phyloP scores from a whole-genome alignment of 2,888 invertebrate genomes.

The Willowsia nigromaculata region DNA sequence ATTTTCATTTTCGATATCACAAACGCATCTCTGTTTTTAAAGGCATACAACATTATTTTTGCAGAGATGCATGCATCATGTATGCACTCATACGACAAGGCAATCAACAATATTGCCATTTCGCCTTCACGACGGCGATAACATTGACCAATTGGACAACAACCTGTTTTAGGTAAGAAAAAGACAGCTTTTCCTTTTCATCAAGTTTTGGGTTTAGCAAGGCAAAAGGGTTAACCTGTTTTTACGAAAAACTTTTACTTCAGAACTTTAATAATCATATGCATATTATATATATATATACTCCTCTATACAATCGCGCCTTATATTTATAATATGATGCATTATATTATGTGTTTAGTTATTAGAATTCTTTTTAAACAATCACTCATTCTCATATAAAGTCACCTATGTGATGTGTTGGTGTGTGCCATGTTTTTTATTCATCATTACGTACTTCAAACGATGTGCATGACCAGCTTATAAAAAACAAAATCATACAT shows the following conservation, averaged over 20 bases:
- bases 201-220: conserved; percentile 75
- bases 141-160: conserved; percentile 72
- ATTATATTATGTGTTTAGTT: conserved; percentile 22
- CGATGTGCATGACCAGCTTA: conserved; percentile 39
- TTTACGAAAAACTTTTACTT: conserved; percentile 75
- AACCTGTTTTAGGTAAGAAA: conserved; percentile 73
- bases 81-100: conserved; percentile 62
- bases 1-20: conserved; percentile 58
- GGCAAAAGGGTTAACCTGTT: conserved; percentile 74
- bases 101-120: conserved; percentile 68
- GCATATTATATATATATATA: neutral
- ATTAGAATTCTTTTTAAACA: conserved; percentile 57
- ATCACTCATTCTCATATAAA: conserved; percentile 49
- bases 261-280: conserved; percentile 51
- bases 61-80: conserved; percentile 57
- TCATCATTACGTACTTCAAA: conserved; percentile 38
- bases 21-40: conserved; percentile 48
- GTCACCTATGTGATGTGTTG: conserved; percentile 3
- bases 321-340: neutral
- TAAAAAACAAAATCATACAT: conserved; percentile 45
- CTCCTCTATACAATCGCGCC: neutral
- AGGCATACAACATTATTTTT: conserved; percentile 23
- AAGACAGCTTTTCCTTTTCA: conserved; percentile 74
- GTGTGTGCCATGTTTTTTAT: conserved; percentile 23
- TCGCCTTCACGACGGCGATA: conserved; percentile 70